Evolutionary conservation across 2,113 vertebrate genomes (phyloP), one percentile per base, ranked within the genome.

Genomic region (Zingel zingel): DNA sequence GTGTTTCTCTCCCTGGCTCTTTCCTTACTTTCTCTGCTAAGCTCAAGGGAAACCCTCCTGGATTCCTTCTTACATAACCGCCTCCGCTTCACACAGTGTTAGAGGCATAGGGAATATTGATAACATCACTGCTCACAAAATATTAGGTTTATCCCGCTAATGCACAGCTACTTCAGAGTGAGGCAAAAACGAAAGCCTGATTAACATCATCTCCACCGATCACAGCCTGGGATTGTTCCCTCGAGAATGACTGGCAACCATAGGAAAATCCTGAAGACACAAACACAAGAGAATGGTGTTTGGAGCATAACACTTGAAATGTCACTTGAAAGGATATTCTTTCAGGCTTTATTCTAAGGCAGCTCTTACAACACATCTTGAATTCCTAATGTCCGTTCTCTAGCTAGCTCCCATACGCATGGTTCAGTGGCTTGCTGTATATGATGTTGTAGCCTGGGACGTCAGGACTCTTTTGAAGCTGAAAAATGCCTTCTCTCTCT

Each of bases 21-120:
- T 73, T 81, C 45, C 57, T 33, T 73, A 56, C 62, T 61, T 65
- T 77, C 79, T 77, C 73, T 82, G 61, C 63, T 72, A 73, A 88
- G 67, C 88, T 92, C 90, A 74, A 86, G 88, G 89, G 84, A 91
- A 90, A 84, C 88, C 89, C 84, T 85, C 73, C 63, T 76, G 77
- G 64, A 90, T 80, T 65, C 57, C 63, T 36, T 77, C 75, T 91
- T 88, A 91, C 77, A 77, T 92, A 93, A 93, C 78, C 18, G 21
- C 81, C 84, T 18, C 77, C 79, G 77, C 74, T 86, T 80, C 84
- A 33, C 64, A 71, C 83, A 86, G 77, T 5, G 15, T 75, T 86
- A 6, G 54, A 81, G 77, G 81, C 74, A 77, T 73, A 51, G 86
- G 58, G 86, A 90, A 73, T 86, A 84, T 87, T 62, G 75, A 83